A percentile compares a stretch with the other conserved stretches of the same genome.
phyloP scores from a whole-genome alignment of 2,888 invertebrate genomes.

The Hypena proboscidalis region DNA sequence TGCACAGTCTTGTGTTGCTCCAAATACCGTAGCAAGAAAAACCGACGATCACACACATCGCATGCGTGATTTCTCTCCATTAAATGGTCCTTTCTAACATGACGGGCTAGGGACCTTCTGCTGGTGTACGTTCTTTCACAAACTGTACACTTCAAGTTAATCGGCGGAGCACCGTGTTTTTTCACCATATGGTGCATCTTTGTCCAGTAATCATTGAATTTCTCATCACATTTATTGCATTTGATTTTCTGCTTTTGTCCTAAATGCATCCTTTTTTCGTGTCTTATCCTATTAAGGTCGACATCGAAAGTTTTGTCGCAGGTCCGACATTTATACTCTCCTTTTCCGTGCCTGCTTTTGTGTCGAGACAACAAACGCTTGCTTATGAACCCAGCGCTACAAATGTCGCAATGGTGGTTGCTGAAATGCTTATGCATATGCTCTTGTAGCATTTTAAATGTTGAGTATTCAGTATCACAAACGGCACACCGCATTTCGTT shows the following conservation, averaged over 20 bases:
- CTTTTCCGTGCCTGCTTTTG: conserved; percentile 39
- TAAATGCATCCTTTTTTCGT: conserved; percentile 49
- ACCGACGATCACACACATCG: conserved; percentile 54
- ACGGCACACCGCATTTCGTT: conserved; percentile 31
- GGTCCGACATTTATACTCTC: conserved; percentile 67
- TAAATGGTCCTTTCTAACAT: conserved; percentile 61
- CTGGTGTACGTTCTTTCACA: conserved; percentile 58
- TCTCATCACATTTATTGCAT: conserved; percentile 57
- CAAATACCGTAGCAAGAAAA: conserved; percentile 54
- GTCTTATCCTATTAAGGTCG: conserved; percentile 45
- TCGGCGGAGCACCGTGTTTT: conserved; percentile 48
- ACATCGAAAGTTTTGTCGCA: conserved; percentile 69
- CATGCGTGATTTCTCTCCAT: conserved; percentile 60
- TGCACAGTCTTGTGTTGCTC: conserved; percentile 64
- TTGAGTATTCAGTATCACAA: conserved; percentile 41
- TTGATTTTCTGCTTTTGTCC: conserved; percentile 51
- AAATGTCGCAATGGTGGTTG: conserved; percentile 48
- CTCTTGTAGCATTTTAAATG: conserved; percentile 47
- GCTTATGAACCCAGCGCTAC: conserved; percentile 47
- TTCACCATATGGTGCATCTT: conserved; percentile 56
- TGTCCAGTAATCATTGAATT: conserved; percentile 55
- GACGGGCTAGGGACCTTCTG: conserved; percentile 53
- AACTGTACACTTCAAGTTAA: conserved; percentile 55
- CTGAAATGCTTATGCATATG: conserved; percentile 54
- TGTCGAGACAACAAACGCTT: conserved; percentile 35